phyloP scores from a whole-genome alignment of 1,140 invertebrate genomes.

The Euglossa dilemma region DNA sequence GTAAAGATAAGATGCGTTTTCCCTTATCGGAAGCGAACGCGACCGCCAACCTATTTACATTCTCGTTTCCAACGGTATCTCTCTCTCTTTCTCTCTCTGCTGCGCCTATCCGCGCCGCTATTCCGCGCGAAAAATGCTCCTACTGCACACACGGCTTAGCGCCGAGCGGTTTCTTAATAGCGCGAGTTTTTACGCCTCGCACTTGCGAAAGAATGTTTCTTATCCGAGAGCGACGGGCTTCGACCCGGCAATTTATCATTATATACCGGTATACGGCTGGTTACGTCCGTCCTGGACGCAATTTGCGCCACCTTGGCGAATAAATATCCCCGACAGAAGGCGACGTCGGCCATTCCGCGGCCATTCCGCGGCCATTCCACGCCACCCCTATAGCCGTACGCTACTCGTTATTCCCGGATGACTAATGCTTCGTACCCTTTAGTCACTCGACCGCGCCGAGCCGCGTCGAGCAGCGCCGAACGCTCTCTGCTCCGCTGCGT shows the following conservation, averaged over 20 bases:
- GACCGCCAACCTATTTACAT: constrained; percentile 16
- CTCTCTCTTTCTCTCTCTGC: not conserved
- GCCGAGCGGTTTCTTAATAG: constrained; percentile 12
- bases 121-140: not conserved
- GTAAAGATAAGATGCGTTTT: constrained; percentile 25
- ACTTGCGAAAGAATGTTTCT: constrained; percentile 17
- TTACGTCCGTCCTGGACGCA: not conserved
- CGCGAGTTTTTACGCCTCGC: not conserved
- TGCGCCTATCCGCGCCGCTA: not conserved
- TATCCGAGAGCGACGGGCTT: not conserved
- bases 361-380: constrained; percentile 11
- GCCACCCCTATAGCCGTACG: constrained; percentile 17
- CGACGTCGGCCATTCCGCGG: not conserved
- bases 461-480: too few relatives aligned
- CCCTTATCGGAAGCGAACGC: constrained; percentile 26
- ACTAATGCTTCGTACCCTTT: constrained; percentile 63
- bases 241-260: constrained; percentile 27
- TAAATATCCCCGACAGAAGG: constrained; percentile 8
- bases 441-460: constrained; percentile 22
- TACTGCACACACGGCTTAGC: too few relatives aligned
- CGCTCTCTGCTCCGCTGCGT: too few relatives aligned
- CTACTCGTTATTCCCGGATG: constrained; percentile 52
- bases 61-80: constrained; percentile 12
- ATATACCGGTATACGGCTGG: constrained; percentile 4
- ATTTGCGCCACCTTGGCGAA: constrained; percentile 30